Evolutionary conservation across 1,140 invertebrate genomes (phyloP), one percentile per base, ranked within the genome.

Genomic region (Lordiphosa collinella): DNA sequence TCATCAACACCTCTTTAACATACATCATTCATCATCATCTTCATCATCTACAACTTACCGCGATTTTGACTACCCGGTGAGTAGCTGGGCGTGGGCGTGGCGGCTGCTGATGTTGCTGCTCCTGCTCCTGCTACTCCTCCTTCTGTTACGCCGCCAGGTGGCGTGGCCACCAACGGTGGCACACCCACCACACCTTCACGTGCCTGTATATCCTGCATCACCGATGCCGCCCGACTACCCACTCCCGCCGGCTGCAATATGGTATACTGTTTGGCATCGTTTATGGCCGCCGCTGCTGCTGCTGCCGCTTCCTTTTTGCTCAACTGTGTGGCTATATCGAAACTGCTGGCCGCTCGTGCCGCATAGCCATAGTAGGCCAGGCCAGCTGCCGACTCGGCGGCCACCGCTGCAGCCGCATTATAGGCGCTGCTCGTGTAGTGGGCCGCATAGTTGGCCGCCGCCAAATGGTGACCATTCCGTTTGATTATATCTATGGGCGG

Each of bases 191-290:
- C 92, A 34, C 92, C 93, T 56, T 93, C 93, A 10, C 93, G 87
- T 1, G 92, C 90, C 22, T 25, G 22, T 5, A 93, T 92, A 75
- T 95, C 94, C 76, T 95, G 94, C 43, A 95, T 91, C 0, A 94
- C 94, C 12, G 93, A 94, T 1, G 94, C 94, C 0, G 94, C 94
- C 25, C 94, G 91, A 4, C 94, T 95, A 2, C 94, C 93, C 0
- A 92, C 91, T 10, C 93, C 93, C 6, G 95, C 94, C 1, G 95
- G 95, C 80, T 96, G 95, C 11, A 96, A 90, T 44, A 95, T 95
- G 10, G 95, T 96, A 73, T 96, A 96, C 73, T 96, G 94, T 88
- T 95, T 92, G 92, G 68, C 62, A 54, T 74, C 31, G 58, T n/a
- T 38, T 38, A 50, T 37, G 31, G 43, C 60, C 32, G 31, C 44